These are phyloP conservation scores for Upupa epops DNA, from an alignment of 2,113 vertebrate genomes.

Conservation along the genomic window DNA sequence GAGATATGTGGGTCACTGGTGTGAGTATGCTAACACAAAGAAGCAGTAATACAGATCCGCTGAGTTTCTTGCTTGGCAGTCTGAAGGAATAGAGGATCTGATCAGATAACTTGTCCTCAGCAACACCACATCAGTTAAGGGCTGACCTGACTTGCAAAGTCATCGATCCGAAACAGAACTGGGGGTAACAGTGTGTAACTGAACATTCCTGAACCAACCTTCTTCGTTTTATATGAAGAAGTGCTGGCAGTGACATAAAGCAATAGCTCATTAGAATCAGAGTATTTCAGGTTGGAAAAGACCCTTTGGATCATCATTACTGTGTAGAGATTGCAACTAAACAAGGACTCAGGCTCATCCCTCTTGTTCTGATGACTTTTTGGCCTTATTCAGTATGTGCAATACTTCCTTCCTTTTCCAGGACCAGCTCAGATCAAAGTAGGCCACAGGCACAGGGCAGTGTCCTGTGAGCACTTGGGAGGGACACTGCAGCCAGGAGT, in stretches of 20 bases:
- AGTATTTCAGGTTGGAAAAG: too few species aligned
- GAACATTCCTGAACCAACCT: neutral
- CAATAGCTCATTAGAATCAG: neutral
- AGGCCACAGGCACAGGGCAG: neutral
- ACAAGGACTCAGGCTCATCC: neutral
- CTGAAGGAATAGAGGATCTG: neutral
- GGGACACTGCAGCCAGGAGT: rapidly evolving
- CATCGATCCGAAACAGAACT: neutral
- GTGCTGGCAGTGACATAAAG: neutral
- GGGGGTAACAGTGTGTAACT: rapidly evolving
- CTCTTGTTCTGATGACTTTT: neutral
- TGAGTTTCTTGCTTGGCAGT: neutral
- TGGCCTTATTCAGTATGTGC: neutral
- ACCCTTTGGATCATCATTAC: neutral
- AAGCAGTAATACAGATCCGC: neutral
- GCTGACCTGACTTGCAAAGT: neutral
- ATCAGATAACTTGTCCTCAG: neutral
- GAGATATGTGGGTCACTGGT: neutral
- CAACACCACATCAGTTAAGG: neutral
- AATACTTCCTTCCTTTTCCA: neutral
- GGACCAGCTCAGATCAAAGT: neutral
- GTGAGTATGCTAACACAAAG: neutral
- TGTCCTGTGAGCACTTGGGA: neutral
- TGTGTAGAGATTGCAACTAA: neutral
- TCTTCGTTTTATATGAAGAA: neutral